A percentile compares a stretch with the other conserved stretches of the same genome.
phyloP scores from a whole-genome alignment of 2,888 invertebrate species.

The Argyresthia albistria region DNA sequence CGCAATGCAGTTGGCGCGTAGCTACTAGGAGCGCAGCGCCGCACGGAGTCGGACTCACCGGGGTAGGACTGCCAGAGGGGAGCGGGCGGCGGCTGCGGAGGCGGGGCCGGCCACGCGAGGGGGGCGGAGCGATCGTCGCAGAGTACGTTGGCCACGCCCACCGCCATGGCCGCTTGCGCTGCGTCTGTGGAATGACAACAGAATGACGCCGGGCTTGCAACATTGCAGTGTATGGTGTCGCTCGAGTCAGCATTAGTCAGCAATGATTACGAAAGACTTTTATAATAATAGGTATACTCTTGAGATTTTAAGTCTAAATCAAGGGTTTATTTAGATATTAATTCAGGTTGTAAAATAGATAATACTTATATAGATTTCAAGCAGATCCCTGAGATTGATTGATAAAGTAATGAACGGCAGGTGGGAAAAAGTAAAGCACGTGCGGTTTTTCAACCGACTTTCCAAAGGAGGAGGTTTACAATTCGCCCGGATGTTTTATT shows the following conservation, averaged over 20 bases:
- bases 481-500: too few species aligned
- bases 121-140: slow-evolving; percentile 76
- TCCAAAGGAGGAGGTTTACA: too few species aligned
- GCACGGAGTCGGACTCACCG: slow-evolving; percentile 67
- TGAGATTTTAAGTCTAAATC: too few species aligned
- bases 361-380: background rate
- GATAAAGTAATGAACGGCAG: too few species aligned
- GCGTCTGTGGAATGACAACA: slow-evolving; percentile 68
- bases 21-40: slow-evolving; percentile 61
- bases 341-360: too few species aligned
- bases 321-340: too few species aligned
- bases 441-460: too few species aligned
- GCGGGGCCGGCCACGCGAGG: slow-evolving; percentile 70
- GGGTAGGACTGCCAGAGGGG: slow-evolving; percentile 88
- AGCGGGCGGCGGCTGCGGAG: slow-evolving; percentile 73
- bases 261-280: too few species aligned
- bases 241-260: too few species aligned
- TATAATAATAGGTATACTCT: too few species aligned
- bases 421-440: too few species aligned
- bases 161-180: slow-evolving; percentile 77
- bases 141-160: slow-evolving; percentile 76
- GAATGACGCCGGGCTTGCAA: slow-evolving; percentile 43
- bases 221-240: slow-evolving; percentile 12
- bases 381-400: too few species aligned
- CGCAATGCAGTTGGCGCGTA: slow-evolving; percentile 70